Evolutionary conservation across 2,797 vertebrate genomes (phyloP).

Genomic region (Gambusia yucatana): DNA sequence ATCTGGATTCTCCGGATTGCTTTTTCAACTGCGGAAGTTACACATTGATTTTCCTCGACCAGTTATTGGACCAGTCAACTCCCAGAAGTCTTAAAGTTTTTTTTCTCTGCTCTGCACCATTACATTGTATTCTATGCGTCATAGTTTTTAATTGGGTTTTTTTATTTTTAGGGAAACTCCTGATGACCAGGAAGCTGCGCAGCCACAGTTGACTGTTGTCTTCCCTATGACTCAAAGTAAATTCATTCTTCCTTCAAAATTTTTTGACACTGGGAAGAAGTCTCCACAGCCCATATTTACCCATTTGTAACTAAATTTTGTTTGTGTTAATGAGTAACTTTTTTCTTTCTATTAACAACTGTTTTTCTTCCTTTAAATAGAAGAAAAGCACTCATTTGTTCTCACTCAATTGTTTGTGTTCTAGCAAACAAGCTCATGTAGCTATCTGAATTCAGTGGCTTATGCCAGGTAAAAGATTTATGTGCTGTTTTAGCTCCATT

Average conservation of each 20-base stretch:
- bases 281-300: not conserved
- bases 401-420: not conserved
- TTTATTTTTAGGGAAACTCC: not conserved
- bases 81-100: constrained; percentile 9
- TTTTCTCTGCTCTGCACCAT: not conserved
- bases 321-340: not conserved
- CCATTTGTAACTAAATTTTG: not conserved
- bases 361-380: not conserved
- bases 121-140: not conserved
- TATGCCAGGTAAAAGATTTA: not conserved
- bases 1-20: constrained; percentile 33
- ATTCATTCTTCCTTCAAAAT: not conserved
- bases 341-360: not conserved
- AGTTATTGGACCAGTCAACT: constrained; percentile 24
- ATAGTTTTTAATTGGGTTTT: not conserved
- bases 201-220: no score
- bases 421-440: not conserved
- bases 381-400: no score
- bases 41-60: constrained; percentile 41
- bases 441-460: not conserved
- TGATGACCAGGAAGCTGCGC: not conserved
- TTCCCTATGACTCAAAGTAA: not conserved
- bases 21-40: constrained; percentile 43
- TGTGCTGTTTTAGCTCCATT: not conserved
- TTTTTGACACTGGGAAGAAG: not conserved